Conservation (phyloP, 2,888 invertebrate genomes). For the Pseudolycoriella hygida region DNA sequence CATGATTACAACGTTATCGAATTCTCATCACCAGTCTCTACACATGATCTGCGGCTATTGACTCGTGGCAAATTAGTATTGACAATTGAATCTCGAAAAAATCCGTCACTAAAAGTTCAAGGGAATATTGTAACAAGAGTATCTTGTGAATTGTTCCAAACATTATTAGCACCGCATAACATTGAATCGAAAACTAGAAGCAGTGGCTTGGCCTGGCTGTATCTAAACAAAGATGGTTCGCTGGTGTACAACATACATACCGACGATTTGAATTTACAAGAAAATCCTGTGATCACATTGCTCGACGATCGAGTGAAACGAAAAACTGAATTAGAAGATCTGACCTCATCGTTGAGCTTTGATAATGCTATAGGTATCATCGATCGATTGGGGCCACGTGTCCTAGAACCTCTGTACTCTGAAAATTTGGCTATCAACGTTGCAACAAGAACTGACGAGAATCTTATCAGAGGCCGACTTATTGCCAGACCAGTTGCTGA, state of each 20-base stretch:
- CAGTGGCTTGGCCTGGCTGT: conserved; percentile 61
- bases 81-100: conserved; percentile 48
- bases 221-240: conserved; percentile 59
- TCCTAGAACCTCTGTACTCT: conserved; percentile 65
- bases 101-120: conserved; percentile 43
- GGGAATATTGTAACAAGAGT: conserved; percentile 57
- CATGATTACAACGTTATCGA: conserved; percentile 62
- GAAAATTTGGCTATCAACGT: conserved; percentile 67
- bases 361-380: conserved; percentile 54
- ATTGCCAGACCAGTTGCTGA: conserved; percentile 52
- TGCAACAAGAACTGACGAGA: conserved; percentile 36
- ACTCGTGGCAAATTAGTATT: conserved; percentile 59
- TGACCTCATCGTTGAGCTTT: conserved; percentile 40
- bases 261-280: conserved; percentile 38
- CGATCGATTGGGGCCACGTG: conserved; percentile 58
- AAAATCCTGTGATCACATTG: conserved; percentile 47
- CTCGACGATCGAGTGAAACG: conserved; percentile 55
- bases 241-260: conserved; percentile 60
- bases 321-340: conserved; percentile 54
- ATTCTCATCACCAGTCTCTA: conserved; percentile 58
- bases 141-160: conserved; percentile 66
- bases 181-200: conserved; percentile 28
- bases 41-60: conserved; percentile 55
- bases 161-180: conserved; percentile 40
- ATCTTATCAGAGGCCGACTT: conserved; percentile 49